Base-by-base conservation (phyloP, 1,140 invertebrate species). In the Drosophila murphyi region DNA sequence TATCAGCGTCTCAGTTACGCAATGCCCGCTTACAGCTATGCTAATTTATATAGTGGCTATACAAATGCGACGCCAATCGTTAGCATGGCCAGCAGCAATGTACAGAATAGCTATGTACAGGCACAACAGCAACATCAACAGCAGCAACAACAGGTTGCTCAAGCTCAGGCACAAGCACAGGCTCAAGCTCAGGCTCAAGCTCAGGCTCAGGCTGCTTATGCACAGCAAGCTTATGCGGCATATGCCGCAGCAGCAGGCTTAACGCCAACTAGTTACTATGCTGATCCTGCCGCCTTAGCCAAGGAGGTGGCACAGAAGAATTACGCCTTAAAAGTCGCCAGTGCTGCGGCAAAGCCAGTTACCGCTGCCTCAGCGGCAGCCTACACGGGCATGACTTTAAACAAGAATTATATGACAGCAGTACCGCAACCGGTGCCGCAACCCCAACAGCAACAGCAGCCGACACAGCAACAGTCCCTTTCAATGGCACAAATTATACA, bases 291-390 rank as follows among this genome's bases (percentile, higher is more conserved):
- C 5, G 91, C 94, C 10, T 78, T 96, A 34, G 96, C 96, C 77
- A 96, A 96, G 83, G 96, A 96, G 80, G 95, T 96, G 57, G 96
- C 96, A 34, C 96, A 96, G 80, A 96, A 96, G 92, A 96, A 96
- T 82, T 96, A 96, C 90, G 95, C 95, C 10, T 90, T 95, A 31
- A 96, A 95, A 79, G 85, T 95, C 45, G 95, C 95, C 3, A 94
- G 77, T 50, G 91, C 91, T 0, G 79, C 78, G 0, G 65, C 62
- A 6, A 85, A 82, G 43, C 73, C 78, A 3, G 65, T 68, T 2
- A 52, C 65, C 3, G 59, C 80, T 31, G 61, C 80, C 2, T 72
- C 83, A 4, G 95, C 96, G 7, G 95, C 96, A 10, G 93, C 95
- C 79, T 97, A 97, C 93, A 96, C 96, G 37, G 96, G 96, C 56